Evolutionary conservation across 2,113 vertebrate species (phyloP).

Genomic region (Anhinga rufa): DNA sequence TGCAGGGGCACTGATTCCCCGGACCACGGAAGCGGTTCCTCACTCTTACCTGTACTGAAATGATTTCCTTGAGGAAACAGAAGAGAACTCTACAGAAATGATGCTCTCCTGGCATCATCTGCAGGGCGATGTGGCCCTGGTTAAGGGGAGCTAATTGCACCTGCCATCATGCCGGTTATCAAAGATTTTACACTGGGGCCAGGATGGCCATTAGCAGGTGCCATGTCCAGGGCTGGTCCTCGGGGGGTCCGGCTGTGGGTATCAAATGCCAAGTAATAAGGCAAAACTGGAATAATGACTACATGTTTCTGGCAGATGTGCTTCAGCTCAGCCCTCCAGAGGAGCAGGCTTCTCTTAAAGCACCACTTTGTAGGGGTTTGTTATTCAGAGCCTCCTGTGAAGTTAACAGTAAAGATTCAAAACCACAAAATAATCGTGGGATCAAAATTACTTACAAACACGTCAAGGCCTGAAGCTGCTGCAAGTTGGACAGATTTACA

Average conservation of each 20-base stretch:
- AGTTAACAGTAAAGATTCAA: conserved; percentile 18
- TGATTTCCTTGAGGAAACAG: neutral
- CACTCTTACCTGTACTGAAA: fast-evolving
- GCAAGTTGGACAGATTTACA: conserved; percentile 52
- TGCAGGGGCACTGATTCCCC: fast-evolving
- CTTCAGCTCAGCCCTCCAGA: neutral
- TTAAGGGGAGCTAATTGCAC: neutral
- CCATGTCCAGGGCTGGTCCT: neutral
- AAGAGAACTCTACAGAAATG: neutral
- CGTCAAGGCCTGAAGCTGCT: neutral
- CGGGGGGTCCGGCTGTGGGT: fast-evolving
- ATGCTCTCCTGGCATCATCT: neutral
- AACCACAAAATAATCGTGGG: conserved; percentile 22
- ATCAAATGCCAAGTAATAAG: no score
- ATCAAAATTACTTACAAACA: conserved; percentile 20
- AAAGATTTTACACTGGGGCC: fast-evolving
- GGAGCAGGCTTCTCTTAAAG: neutral
- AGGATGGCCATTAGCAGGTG: neutral
- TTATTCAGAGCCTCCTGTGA: neutral
- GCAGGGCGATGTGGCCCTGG: neutral
- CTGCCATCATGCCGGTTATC: neutral
- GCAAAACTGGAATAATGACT: neutral
- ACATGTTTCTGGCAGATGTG: neutral
- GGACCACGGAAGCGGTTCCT: neutral
- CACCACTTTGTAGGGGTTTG: neutral